Evolutionary conservation across 2,797 vertebrate genomes (phyloP).

Genomic region (Alca torda): DNA sequence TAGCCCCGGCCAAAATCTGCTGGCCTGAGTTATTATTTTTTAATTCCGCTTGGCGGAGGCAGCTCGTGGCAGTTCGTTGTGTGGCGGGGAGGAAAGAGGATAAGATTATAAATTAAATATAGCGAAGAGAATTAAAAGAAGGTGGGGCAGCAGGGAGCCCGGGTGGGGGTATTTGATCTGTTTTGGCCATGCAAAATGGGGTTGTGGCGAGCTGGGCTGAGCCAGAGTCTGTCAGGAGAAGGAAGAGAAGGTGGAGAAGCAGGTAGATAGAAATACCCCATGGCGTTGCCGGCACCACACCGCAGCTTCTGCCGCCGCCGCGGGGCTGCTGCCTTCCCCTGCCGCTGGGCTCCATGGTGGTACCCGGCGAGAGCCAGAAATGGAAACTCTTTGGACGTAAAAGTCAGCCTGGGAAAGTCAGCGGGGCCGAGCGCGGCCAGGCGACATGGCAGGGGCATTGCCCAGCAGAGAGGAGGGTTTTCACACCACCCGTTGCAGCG

Average conservation of each 20-base stretch:
- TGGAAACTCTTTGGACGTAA: fast-evolving
- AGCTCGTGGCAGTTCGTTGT: not conserved
- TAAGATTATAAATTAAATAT: not conserved
- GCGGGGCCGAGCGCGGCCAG: not conserved
- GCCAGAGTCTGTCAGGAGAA: not conserved
- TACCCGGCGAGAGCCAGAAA: not conserved
- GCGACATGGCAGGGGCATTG: not conserved
- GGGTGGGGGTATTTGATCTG: not conserved
- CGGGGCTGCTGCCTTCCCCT: not conserved
- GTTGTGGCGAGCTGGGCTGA: not conserved
- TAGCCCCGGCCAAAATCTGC: not conserved
- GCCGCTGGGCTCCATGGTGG: fast-evolving
- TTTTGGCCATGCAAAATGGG: not conserved
- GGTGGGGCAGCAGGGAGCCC: not conserved
- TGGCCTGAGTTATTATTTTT: not conserved
- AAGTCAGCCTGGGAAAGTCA: not conserved
- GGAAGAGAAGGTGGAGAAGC: not conserved
- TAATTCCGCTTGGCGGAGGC: not conserved
- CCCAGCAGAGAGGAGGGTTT: not conserved
- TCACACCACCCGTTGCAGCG: not conserved
- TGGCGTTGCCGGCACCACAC: fast-evolving
- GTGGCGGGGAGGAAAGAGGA: not conserved
- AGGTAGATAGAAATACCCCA: not conserved
- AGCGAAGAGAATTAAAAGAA: not conserved
- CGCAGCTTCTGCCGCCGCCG: fast-evolving